phyloP scores from a whole-genome alignment of 2,797 vertebrate genomes.

The Pseudochirops corinnae region DNA sequence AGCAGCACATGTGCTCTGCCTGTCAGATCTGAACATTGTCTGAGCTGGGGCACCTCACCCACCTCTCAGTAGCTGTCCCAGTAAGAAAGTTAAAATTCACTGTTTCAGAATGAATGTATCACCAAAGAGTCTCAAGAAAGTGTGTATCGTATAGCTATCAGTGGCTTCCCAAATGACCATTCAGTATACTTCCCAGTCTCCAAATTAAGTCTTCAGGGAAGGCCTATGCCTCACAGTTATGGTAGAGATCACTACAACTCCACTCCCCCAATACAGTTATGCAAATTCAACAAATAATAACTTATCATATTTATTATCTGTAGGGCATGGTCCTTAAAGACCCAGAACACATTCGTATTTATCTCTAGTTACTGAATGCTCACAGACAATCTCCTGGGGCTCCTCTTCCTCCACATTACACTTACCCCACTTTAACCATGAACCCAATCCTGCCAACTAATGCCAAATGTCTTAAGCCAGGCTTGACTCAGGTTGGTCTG shows the following conservation, averaged over 20 bases:
- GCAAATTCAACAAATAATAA: neutral
- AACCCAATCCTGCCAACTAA: neutral
- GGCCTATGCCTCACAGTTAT: neutral
- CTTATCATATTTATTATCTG: neutral
- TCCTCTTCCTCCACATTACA: neutral
- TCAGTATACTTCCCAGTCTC: neutral
- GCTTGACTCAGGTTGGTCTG: neutral
- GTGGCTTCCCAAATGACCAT: neutral
- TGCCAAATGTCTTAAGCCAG: neutral
- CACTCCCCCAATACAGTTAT: neutral
- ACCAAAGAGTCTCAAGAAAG: neutral
- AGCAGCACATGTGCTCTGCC: neutral
- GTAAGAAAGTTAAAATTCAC: neutral
- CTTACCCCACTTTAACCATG: neutral
- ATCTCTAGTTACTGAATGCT: neutral
- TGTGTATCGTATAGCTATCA: neutral
- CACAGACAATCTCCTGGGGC: neutral
- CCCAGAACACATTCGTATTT: neutral
- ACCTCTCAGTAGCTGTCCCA: neutral
- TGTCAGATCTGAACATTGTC: neutral
- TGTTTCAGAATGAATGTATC: neutral
- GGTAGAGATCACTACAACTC: neutral
- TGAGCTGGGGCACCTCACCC: neutral
- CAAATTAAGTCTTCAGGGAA: neutral
- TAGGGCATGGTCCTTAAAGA: neutral